Evolutionary conservation across 2,113 vertebrate genomes (phyloP).

Genomic region (Pelusios castaneus): DNA sequence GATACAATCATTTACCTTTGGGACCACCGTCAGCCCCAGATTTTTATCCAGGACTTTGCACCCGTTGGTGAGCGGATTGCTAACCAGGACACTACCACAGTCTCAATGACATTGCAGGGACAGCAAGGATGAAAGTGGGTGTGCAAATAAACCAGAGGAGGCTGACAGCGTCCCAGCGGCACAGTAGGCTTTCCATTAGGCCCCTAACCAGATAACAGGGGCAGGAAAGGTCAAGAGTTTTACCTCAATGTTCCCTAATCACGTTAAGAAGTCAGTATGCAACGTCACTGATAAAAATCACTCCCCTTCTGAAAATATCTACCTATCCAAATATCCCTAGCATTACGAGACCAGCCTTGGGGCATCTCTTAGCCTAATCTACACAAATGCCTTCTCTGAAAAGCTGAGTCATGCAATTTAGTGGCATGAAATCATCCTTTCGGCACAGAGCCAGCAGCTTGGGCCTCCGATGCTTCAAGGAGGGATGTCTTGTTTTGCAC

Average conservation of each 20-base stretch:
- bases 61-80: background rate
- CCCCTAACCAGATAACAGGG: conserved; percentile 21
- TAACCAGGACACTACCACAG: background rate
- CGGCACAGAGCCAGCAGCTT: conserved; percentile 70
- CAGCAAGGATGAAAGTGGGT: fast-evolving
- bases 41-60: background rate
- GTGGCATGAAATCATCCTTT: conserved; percentile 72
- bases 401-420: conserved; percentile 73
- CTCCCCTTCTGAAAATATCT: conserved; percentile 64
- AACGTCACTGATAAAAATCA: conserved; percentile 60
- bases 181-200: background rate
- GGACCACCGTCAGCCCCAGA: background rate
- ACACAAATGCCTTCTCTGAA: conserved; percentile 74
- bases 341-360: conserved; percentile 69
- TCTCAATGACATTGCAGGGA: background rate
- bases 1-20: background rate
- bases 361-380: conserved; percentile 74
- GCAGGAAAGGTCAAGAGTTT: conserved; percentile 62
- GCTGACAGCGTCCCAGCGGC: background rate
- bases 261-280: conserved; percentile 70
- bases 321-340: conserved; percentile 58
- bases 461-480: conserved; percentile 31
- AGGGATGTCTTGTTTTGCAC: too few relatives aligned
- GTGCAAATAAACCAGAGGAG: background rate
- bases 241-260: conserved; percentile 49